Evolutionary conservation across 2,797 vertebrate species (phyloP).

Genomic region (Aplochiton taeniatus): DNA sequence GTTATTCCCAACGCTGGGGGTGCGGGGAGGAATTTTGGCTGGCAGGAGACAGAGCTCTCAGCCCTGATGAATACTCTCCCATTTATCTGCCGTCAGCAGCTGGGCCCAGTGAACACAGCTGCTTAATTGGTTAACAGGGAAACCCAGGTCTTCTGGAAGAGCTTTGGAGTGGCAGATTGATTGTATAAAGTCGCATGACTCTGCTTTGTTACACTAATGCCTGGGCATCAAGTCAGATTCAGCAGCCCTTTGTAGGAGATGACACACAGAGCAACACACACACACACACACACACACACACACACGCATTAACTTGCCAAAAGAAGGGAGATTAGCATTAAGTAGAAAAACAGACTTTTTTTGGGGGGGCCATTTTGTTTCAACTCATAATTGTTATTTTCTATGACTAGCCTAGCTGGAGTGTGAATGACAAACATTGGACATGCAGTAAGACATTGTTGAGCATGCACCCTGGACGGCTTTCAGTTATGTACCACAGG

Average conservation of each 20-base stretch:
- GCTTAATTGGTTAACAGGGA: conserved; percentile 67
- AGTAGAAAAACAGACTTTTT: conserved; percentile 31
- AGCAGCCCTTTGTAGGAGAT: conserved; percentile 15
- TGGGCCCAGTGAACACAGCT: conserved; percentile 52
- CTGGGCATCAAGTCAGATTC: conserved; percentile 40
- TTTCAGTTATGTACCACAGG: too few relatives aligned
- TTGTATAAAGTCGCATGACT: conserved; percentile 47
- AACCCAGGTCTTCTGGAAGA: conserved; percentile 47
- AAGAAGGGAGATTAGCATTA: conserved; percentile 51
- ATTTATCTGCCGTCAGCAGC: conserved; percentile 63
- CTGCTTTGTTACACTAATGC: conserved; percentile 47
- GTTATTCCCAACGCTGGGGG: conserved; percentile 25
- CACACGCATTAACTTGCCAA: conserved; percentile 36
- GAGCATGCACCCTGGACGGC: too few relatives aligned
- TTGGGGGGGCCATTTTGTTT: too few relatives aligned
- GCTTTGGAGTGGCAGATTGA: conserved; percentile 59
- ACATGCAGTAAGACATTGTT: too few relatives aligned
- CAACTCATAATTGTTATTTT: too few relatives aligned
- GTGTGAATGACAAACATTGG: conserved; percentile 9
- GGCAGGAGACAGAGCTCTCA: conserved; percentile 41
- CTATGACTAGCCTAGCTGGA: too few relatives aligned
- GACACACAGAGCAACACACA: conserved; percentile 19
- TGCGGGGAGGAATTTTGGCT: conserved; percentile 14
- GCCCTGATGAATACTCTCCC: conserved; percentile 51
- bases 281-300: conserved; percentile 23